Evolutionary conservation across 2,113 vertebrate genomes (phyloP), one percentile per base, ranked within the genome.

Genomic region (Scomber scombrus): DNA sequence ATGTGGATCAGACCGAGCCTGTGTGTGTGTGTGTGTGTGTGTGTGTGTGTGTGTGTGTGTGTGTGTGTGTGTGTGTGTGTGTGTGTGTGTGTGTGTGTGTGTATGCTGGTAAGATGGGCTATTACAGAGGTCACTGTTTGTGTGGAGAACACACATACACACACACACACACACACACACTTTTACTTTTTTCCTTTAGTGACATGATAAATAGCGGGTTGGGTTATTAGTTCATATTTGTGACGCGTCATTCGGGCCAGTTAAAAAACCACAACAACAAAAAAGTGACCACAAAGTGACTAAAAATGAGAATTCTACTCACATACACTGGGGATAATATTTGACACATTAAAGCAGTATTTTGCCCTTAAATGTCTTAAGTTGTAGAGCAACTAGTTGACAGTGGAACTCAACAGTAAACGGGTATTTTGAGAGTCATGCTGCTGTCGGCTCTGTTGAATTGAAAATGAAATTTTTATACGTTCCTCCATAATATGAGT

Each of bases 1-100:
- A 90, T 51, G 50, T 73, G 60, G 64, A 78, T 60, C 11, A 15
- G 34, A 26, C 51, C 54, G 50, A 19, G 34, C 47, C 31, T 26
- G 19, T 19, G 47, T n/a, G n/a, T n/a, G 23, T 46, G n/a, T 45
- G 64, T 56, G 47, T 46, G 69, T 55, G 29, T 23, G 61, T 13
- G 23, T 26, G 23, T 26, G 23, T 26, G 68, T 67, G 34, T 43
- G 43, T 68, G 56, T 62, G 19, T 21, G 21, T 54, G 57, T 23
- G 68, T 67, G 34, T 43, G 43, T 68, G 56, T 62, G 19, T 21
- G 21, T 54, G 57, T 23, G 68, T 67, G 34, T 43, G 43, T 68
- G 56, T 62, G 19, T 21, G 21, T 54, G 57, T 23, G 68, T 67
- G 34, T 43, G 68, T 67, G 34, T 43, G 43, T 68, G 56, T 62